Percentiles rank a stretch among this genome's conserved stretches.
Conservation (phyloP, 2,797 vertebrate species). For the Rhabdomys pumilio region DNA sequence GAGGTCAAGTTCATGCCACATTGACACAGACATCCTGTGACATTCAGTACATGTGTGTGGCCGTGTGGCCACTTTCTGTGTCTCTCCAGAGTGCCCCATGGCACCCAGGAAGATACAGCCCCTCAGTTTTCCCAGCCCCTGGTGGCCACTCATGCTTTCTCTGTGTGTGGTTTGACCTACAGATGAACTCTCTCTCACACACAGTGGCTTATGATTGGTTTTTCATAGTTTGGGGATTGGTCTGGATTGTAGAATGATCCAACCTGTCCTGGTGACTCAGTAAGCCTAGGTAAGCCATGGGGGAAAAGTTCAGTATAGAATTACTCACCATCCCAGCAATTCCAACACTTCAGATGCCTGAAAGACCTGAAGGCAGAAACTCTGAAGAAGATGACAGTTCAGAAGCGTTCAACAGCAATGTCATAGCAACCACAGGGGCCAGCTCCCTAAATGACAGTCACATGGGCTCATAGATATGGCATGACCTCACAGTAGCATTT, state of each 20-base stretch:
- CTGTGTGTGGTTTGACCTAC: not conserved
- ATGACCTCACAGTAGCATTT: not conserved
- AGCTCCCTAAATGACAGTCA: too few species aligned
- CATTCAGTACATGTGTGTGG: not conserved
- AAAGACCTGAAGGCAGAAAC: not conserved
- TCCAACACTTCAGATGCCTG: not conserved
- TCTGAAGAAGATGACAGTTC: not conserved
- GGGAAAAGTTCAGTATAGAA: not conserved
- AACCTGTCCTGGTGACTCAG: not conserved
- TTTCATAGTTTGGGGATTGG: not conserved
- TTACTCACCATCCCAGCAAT: not conserved
- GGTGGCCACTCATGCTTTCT: not conserved
- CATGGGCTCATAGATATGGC: not conserved
- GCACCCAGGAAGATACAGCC: not conserved
- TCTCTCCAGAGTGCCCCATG: not conserved
- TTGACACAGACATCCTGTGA: not conserved
- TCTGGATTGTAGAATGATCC: not conserved
- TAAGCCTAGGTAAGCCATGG: not conserved
- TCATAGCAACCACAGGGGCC: not conserved
- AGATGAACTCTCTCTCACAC: not conserved
- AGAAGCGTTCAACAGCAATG: not conserved
- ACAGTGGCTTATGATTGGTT: not conserved
- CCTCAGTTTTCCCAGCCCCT: accelerated
- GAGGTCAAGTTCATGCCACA: not conserved
- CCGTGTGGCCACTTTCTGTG: not conserved